Conservation (phyloP, 2,888 invertebrate species). For the Ceraclea dissimilis region DNA sequence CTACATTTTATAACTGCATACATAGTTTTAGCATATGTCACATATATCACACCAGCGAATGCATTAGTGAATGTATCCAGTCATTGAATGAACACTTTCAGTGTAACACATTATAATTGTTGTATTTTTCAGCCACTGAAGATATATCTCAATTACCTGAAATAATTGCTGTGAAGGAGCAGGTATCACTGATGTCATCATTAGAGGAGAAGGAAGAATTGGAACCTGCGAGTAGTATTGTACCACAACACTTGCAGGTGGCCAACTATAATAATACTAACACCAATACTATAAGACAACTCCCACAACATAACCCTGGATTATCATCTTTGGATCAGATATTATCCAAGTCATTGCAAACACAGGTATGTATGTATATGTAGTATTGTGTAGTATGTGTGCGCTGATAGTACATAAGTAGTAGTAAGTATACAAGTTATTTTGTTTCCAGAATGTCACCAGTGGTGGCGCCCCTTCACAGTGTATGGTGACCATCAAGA, state of each 20-base stretch:
- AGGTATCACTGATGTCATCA: neutral
- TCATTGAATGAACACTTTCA: no score
- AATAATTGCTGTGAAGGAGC: neutral
- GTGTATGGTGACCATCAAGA: constrained; percentile 62
- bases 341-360: neutral
- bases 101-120: no score
- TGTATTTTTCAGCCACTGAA: neutral
- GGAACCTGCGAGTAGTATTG: neutral
- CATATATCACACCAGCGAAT: no score
- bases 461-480: constrained; percentile 12
- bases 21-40: no score
- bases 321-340: neutral
- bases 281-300: constrained; percentile 19
- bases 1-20: no score
- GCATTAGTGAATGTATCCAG: no score
- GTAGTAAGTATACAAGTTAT: no score
- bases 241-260: neutral
- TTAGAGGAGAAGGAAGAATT: neutral
- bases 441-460: no score
- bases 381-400: no score
- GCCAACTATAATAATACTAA: constrained; percentile 11
- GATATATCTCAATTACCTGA: neutral
- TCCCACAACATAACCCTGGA: constrained; percentile 25
- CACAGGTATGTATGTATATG: no score
- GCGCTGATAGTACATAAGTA: no score